Conservation (phyloP, 1,140 invertebrate genomes). For the Drosophila chauvacae region DNA sequence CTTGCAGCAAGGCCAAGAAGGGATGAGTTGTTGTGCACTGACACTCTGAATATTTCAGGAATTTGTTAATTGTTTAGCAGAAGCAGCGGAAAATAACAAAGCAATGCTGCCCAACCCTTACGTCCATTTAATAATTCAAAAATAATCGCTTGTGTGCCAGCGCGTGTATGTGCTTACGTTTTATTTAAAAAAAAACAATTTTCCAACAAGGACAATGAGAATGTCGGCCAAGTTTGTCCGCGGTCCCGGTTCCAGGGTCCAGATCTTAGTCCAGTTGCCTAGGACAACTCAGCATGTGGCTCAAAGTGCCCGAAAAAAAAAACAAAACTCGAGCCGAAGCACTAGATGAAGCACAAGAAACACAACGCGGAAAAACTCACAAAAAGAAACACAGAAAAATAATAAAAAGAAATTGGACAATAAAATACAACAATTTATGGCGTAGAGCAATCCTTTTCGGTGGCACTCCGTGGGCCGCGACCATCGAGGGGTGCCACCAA, state of each 20-base stretch:
- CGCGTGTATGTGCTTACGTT: conserved; percentile 39
- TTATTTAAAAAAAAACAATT: conserved; percentile 78
- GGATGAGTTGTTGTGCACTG: conserved; percentile 37
- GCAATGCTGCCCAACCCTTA: conserved; percentile 36
- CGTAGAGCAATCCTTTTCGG: conserved; percentile 78
- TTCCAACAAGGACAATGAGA: conserved; percentile 65
- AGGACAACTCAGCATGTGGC: conserved; percentile 71
- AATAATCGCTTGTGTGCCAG: conserved; percentile 27
- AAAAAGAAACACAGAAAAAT: conserved; percentile 74
- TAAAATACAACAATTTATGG: conserved; percentile 83
- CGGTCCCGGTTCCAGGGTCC: not conserved
- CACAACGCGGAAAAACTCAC: conserved; percentile 65
- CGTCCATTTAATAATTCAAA: conserved; percentile 73
- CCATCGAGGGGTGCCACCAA: conserved; percentile 42
- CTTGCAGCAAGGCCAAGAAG: conserved; percentile 35
- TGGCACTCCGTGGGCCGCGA: conserved; percentile 57
- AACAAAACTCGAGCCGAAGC: conserved; percentile 52
- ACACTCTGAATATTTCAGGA: conserved; percentile 66
- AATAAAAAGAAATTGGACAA: conserved; percentile 83
- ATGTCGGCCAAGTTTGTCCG: conserved; percentile 60
- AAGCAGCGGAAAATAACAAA: conserved; percentile 34
- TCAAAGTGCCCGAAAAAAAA: conserved; percentile 56
- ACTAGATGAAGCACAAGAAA: conserved; percentile 78
- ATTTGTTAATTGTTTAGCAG: conserved; percentile 72
- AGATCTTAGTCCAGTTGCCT: conserved; percentile 52